Evolutionary conservation across 2,797 vertebrate genomes (phyloP), one percentile per base, ranked within the genome.

Genomic region (Peromyscus eremicus): DNA sequence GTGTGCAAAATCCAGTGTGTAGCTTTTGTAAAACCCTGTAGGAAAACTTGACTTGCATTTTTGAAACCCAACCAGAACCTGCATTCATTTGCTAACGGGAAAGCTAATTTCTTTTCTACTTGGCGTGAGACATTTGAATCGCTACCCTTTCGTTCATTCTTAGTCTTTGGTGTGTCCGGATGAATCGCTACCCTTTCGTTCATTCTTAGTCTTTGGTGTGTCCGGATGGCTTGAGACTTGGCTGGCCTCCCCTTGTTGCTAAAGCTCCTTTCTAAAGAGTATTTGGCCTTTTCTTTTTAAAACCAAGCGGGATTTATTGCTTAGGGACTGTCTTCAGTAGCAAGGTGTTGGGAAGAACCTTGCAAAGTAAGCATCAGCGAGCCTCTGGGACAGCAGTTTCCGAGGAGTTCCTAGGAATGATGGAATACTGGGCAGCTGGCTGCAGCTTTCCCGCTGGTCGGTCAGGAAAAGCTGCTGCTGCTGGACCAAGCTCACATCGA

Each of bases 31-130:
- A 62, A 93, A 71, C 16, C 60, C n/a, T 23, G 8, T 37, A 64
- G 84, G 49, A 96, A 12, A n/a, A 34, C 43, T 92, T 90, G 23
- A 37, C 85, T 93, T 92, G 43, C 34, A 10, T 11, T 91, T 60
- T 60, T 23, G 66, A 89, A 93, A 40, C 32, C n/a, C 16, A 32
- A 77, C 55, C 86, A 84, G 94, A 91, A 64, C 75, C 40, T 46
- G 79, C 84, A 86, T 90, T 91, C 80, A 76, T 0, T 94, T 92
- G 83, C 83, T 13, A 32, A 3, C n/a, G 9, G 27, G 40, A 73
- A 84, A 95, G 92, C 92, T 93, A 40, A 79, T 94, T 91, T 92
- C 68, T 91, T 60, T 62, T 8, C 27, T 93, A 6, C 29, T 92
- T 90, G 81, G 66, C 68, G 43, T 80, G 49, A 68, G 76, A 71